phyloP scores from a whole-genome alignment of 1,140 invertebrate species.

The Teleopsis dalmanni region DNA sequence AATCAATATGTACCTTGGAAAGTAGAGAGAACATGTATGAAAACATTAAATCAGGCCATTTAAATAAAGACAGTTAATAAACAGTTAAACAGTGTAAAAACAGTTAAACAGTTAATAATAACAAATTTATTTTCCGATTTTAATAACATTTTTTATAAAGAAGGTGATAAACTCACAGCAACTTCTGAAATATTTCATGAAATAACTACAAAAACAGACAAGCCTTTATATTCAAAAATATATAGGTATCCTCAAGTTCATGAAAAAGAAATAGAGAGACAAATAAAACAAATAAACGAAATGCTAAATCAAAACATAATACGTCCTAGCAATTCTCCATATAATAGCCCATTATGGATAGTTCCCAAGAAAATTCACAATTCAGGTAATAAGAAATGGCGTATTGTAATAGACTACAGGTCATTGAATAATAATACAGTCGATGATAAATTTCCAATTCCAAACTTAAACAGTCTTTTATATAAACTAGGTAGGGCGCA shows the following conservation, averaged over 20 bases:
- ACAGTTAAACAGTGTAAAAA: too few relatives aligned
- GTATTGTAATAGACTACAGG: not conserved
- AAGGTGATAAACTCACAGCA: too few relatives aligned
- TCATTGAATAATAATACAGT: not conserved
- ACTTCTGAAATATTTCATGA: not conserved
- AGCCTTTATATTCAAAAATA: not conserved
- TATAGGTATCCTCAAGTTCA: not conserved
- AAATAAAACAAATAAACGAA: not conserved
- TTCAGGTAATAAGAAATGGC: not conserved
- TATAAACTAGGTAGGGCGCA: not conserved
- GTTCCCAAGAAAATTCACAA: conserved; percentile 9
- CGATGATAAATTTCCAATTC: not conserved
- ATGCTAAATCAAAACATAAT: conserved; percentile 1
- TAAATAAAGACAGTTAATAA: too few relatives aligned
- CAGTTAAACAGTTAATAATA: too few relatives aligned
- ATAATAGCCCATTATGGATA: not conserved
- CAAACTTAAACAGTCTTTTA: not conserved
- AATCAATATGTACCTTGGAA: too few relatives aligned
- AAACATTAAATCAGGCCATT: too few relatives aligned
- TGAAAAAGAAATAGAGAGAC: not conserved
- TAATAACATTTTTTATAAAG: too few relatives aligned
- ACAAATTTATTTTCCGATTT: too few relatives aligned
- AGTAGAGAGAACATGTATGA: too few relatives aligned
- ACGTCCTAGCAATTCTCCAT: not conserved
- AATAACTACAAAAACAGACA: not conserved